Evolutionary conservation across 2,888 invertebrate genomes (phyloP), one percentile per base, ranked within the genome.

Genomic region (Julus scanicus): DNA sequence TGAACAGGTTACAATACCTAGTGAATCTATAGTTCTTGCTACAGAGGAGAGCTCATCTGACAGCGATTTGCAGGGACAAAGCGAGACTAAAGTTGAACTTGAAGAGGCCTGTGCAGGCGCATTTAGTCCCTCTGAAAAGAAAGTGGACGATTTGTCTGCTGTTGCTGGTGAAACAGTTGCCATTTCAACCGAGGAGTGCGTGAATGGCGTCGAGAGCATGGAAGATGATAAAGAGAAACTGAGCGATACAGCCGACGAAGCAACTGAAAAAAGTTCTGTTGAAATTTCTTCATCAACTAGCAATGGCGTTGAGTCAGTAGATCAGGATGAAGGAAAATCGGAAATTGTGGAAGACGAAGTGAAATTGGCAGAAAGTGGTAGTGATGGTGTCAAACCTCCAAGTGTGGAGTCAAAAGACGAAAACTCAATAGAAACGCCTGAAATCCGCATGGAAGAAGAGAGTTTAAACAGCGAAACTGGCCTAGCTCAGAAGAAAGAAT

Each of bases 401-500:
- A 87, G 84, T 83, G 63, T 71, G n/a, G 90, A 88, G 39, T 89
- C 88, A 15, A 86, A 57, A 44, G 87, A n/a, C 57, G 89, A 88
- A 20, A 89, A 89, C 29, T 90, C 90, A 57, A 86, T 89, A 20
- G 89, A 53, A 17, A 84, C 63, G 11, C 44, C 83, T 1, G 85
- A 85, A 48, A 48, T 13, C 29, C 40, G 44, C 3, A 9, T 48
- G 15, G 85, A 85, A 39, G 85, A 85, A 13, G 85, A 85, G 44
- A 85, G 49, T 17, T 20, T 48, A 20, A 40, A 85, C 20, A 29
- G 85, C 13, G 85, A 49, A 85, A 71, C 39, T 15, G 71, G 80
- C 39, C 80, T 4, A 8, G 80, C 13, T 13, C 48, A 13, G 44
- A 85, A 85, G 20, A 48, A 84, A 40, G 48, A 40, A 15, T 84